Evolutionary conservation across 1,140 invertebrate species (phyloP), one percentile per base, ranked within the genome.

Genomic region (Melipona quadrifasciata): DNA sequence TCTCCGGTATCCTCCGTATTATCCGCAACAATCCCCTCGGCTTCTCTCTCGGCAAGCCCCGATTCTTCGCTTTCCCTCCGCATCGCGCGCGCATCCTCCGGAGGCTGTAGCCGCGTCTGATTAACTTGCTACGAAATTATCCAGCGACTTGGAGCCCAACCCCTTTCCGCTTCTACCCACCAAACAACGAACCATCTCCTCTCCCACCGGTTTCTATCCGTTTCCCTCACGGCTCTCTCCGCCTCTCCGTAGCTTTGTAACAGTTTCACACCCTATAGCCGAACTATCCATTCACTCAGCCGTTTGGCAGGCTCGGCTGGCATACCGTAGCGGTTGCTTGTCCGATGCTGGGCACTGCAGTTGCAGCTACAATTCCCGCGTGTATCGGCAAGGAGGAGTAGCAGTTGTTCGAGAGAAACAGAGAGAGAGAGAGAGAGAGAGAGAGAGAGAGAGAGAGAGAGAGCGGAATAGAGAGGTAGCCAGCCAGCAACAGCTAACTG

Each of bases 61-160:
- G 58, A 1, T 83, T 51, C 71, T 58, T 77, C 64, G n/a, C 73
- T 64, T 77, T 58, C 80, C 78, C 72, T 31, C 74, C 11, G 68
- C 77, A 68, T 73, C 75, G 72, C 70, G n/a, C n/a, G 80, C 75
- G 67, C 47, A 70, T 86, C 82, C 81, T 65, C 83, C 75, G 19
- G 81, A 77, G 85, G 39, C 58, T 84, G 34, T 61, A 68, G 57
- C 24, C 34, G 76, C 58, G 84, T 86, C 87, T 92, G 90, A 91
- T 91, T 91, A 91, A 90, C 91, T 88, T 74, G 84, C n/a, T 89
- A 91, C 86, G 80, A 91, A 91, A 92, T 91, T 90, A 89, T 87
- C 75, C 75, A 17, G 24, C 55, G 47, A 82, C 79, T 79, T 70
- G 27, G 6, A 0, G n/a, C 17, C 65, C 5, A 2, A 34, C n/a